Evolutionary conservation across 2,888 invertebrate species (phyloP).

Genomic region (Mylabris sibirica): DNA sequence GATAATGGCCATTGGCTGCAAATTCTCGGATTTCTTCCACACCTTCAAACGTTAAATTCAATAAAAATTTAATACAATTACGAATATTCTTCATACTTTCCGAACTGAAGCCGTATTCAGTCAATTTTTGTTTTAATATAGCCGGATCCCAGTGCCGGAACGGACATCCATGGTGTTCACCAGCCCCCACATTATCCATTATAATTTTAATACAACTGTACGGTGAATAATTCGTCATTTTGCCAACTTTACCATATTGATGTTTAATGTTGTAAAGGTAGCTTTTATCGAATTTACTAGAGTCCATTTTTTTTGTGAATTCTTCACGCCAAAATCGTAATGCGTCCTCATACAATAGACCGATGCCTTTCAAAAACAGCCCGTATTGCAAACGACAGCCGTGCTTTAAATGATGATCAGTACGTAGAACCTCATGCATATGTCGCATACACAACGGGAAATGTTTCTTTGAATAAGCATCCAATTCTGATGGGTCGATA

Average conservation of each 20-base stretch:
- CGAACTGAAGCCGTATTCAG: constrained; percentile 70
- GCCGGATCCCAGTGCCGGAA: constrained; percentile 81
- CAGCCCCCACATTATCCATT: constrained; percentile 73
- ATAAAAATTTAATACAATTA: constrained; percentile 37
- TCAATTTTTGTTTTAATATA: constrained; percentile 75
- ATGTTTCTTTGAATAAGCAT: constrained; percentile 80
- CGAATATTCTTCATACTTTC: constrained; percentile 62
- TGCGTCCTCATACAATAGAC: constrained; percentile 89
- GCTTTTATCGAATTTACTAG: constrained; percentile 89
- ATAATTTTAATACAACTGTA: constrained; percentile 94
- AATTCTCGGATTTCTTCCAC: constrained; percentile 75
- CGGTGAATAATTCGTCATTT: constrained; percentile 86
- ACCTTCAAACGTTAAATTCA: constrained; percentile 61
- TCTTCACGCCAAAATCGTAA: constrained; percentile 90
- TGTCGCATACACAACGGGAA: constrained; percentile 97
- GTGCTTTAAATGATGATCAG: constrained; percentile 89
- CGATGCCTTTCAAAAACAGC: constrained; percentile 93
- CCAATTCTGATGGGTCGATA: constrained; percentile 63
- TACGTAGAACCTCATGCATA: constrained; percentile 80
- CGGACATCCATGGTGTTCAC: constrained; percentile 94
- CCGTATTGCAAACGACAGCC: constrained; percentile 90
- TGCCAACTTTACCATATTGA: constrained; percentile 95
- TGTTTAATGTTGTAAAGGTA: constrained; percentile 92
- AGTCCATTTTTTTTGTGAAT: constrained; percentile 84
- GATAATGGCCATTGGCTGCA: constrained; percentile 80